Evolutionary conservation across 2,888 invertebrate species (phyloP).

Genomic region (Scaptomyza caliginosa): DNA sequence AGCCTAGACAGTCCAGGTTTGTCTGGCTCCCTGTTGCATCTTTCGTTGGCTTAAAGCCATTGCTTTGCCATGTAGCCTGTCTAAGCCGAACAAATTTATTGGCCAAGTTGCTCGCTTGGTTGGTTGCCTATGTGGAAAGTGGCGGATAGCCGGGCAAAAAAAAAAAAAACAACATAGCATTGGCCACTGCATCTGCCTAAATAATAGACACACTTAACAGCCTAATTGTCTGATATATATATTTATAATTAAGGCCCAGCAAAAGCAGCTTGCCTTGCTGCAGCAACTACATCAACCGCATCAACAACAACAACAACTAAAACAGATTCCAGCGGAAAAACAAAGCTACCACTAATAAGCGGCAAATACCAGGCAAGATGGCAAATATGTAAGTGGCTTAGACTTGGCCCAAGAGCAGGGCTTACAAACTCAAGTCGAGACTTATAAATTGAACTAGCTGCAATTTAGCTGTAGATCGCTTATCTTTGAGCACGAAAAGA

Average conservation of each 20-base stretch:
- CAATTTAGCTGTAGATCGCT: constrained; percentile 66
- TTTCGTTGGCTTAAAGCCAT: constrained; percentile 1
- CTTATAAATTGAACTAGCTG: constrained; percentile 65
- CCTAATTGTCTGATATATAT: constrained; percentile 61
- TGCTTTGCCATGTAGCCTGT: constrained; percentile 40
- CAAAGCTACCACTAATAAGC: constrained; percentile 56
- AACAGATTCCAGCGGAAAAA: constrained; percentile 46
- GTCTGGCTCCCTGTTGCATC: constrained; percentile 7
- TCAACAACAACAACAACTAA: constrained; percentile 13
- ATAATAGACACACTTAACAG: constrained; percentile 67
- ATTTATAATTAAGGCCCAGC: constrained; percentile 62
- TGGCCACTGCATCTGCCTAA: constrained; percentile 44
- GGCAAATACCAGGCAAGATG: constrained; percentile 47
- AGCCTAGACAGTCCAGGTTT: constrained; percentile 16
- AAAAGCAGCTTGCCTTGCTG: constrained; percentile 17
- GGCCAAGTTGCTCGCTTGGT: constrained; percentile 32
- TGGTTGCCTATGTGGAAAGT: constrained; percentile 21
- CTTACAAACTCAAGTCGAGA: constrained; percentile 15
- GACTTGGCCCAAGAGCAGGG: constrained; percentile 32
- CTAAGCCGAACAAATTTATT: constrained; percentile 66
- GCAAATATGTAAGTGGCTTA: constrained; percentile 33
- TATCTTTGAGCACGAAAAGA: constrained; percentile 31
- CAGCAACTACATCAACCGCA: background rate
- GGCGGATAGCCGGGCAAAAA: constrained; percentile 22
- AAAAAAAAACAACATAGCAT: too few relatives aligned